Evolutionary conservation across 2,113 vertebrate species (phyloP), one percentile per base, ranked within the genome.

Genomic region (Myiozetetes cayanensis): DNA sequence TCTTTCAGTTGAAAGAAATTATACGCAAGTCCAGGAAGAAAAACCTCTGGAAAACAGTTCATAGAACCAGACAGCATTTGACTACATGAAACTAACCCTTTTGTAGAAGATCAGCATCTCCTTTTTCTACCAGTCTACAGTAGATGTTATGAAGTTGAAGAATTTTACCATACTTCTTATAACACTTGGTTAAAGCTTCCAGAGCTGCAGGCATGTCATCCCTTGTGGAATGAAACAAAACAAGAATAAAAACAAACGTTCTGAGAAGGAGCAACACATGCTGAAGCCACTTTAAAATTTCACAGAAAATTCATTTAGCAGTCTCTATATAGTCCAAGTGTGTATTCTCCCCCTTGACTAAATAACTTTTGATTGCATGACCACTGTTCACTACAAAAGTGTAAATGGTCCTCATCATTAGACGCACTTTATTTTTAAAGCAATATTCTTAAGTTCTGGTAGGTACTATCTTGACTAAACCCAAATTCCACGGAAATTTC

Each of bases 61-160:
- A 49, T n/a, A 52, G 43, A 67, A 66, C 17, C 56, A 63, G 68
- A 76, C 13, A 91, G 33, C 13, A 78, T 86, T 74, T 87, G 47
- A 79, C 14, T 10, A 85, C 9, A 41, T 66, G 63, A 43, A 71
- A 97, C 97, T 91, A 73, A 99, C 99, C 99, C 98, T 99, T 99
- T 67, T 99, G 98, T 78, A 99, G 98, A 33, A 98, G 97, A 30
- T 99, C 98, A 2, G 98, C 98, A 31, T 99, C 98, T 90, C 98
- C 99, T 90, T 98, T 98, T 93, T 99, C 98, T 97, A 99, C 96
- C 96, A 99, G 97, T 72, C 39, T 97, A 33, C 98, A 98, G 50
- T 98, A 96, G 97, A 99, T 50, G 90, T 99, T 98, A 71, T 99
- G 99, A 72, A 99, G 95, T 79, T 98, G 97, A 67, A 98, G 98